These are phyloP conservation scores for Hemitrygon akajei DNA, from an alignment of 2,797 vertebrate species.

Conservation along the genomic window DNA sequence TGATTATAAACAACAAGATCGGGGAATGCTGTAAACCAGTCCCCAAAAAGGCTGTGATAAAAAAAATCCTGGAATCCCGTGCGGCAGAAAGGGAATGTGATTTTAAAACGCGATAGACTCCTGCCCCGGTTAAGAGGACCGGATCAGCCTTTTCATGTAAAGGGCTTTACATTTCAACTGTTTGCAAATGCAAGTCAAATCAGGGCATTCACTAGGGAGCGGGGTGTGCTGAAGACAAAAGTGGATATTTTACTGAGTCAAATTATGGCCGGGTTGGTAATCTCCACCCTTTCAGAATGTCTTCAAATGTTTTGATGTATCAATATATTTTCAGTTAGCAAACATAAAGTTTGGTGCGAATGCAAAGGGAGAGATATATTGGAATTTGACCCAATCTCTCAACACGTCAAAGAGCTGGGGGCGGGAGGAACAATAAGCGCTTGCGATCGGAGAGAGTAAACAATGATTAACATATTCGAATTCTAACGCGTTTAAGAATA, in stretches of 20 bases:
- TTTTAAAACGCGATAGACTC: neutral
- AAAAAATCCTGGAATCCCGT: neutral
- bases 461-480: slow-evolving; percentile 17
- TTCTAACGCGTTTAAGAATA: neutral
- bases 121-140: neutral
- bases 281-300: neutral
- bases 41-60: neutral
- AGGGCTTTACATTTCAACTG: neutral
- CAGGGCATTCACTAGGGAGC: neutral
- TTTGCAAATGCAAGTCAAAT: neutral
- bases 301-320: too few relatives aligned
- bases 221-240: neutral
- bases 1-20: slow-evolving; percentile 1
- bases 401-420: slow-evolving; percentile 1
- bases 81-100: neutral
- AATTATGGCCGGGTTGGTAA: neutral
- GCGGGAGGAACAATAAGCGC: slow-evolving; percentile 1
- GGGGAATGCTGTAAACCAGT: neutral
- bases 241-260: neutral
- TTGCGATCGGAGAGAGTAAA: neutral
- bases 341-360: neutral
- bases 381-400: slow-evolving; percentile 23
- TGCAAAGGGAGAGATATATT: neutral
- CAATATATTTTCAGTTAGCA: too few relatives aligned
- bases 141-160: neutral